A percentile compares a stretch with the other conserved stretches of the same genome.
Conservation (phyloP, 35 echinoderm and acorn worm genomes). For the Diadema setosum region DNA sequence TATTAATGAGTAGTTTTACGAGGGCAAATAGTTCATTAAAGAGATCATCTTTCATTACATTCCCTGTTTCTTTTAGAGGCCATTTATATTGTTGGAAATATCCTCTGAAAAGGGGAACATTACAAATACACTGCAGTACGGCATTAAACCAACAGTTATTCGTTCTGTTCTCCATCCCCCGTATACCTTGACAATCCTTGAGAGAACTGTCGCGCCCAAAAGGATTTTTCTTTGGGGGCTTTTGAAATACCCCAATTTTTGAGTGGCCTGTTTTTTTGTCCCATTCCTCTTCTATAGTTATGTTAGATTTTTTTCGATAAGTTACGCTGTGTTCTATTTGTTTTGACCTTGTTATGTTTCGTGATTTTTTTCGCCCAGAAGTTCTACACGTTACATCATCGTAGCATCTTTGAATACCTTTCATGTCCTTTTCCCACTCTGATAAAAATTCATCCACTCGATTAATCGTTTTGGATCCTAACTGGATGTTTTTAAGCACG, state of each 20-base stretch:
- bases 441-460: background rate
- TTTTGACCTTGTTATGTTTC: background rate
- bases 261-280: background rate
- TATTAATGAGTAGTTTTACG: background rate
- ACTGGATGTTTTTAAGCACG: background rate
- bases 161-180: background rate
- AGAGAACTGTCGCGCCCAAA: background rate
- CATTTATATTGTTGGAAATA: too few species aligned
- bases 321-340: too few species aligned
- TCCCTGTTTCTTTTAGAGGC: background rate
- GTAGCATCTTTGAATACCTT: background rate
- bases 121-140: background rate
- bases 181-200: too few species aligned
- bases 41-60: background rate
- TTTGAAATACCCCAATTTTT: background rate
- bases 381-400: background rate
- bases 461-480: background rate
- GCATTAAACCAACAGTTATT: background rate
- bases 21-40: background rate
- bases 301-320: background rate
- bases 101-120: background rate
- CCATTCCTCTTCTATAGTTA: background rate
- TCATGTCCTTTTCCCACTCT: background rate
- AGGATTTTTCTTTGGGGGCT: background rate
- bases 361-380: background rate